phyloP scores from a whole-genome alignment of 2,113 vertebrate genomes.

The Lepisosteus oculatus region DNA sequence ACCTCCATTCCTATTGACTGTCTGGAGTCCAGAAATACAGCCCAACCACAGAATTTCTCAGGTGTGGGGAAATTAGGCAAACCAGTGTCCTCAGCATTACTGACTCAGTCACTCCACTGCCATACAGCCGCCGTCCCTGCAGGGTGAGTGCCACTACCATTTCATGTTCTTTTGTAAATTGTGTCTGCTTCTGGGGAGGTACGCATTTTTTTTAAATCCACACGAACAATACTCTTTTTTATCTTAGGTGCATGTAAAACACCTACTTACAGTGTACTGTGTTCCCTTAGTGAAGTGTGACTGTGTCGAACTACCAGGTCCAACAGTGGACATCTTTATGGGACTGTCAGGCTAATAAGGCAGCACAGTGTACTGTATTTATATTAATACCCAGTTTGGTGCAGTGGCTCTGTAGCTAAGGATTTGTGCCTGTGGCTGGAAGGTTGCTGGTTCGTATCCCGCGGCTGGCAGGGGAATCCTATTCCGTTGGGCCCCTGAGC shows the following conservation, averaged over 20 bases:
- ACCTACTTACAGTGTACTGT: background rate
- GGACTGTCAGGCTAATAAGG: no score
- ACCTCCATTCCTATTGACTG: slow-evolving; percentile 65
- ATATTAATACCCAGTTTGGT: background rate
- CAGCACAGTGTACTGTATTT: no score
- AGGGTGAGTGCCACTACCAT: slow-evolving; percentile 33
- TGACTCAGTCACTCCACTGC: background rate
- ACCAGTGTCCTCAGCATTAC: background rate
- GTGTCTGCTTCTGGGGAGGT: no score
- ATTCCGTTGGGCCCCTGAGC: no score
- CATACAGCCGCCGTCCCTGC: background rate
- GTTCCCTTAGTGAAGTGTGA: background rate
- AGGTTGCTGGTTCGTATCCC: no score
- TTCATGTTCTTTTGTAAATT: background rate
- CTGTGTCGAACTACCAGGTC: no score
- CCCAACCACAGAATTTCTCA: slow-evolving; percentile 1
- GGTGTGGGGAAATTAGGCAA: background rate
- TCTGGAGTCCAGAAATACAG: slow-evolving; percentile 64
- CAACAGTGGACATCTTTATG: no score
- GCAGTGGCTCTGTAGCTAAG: no score
- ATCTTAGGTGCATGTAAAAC: background rate
- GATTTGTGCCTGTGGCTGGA: no score
- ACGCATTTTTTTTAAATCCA: background rate
- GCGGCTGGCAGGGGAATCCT: no score
- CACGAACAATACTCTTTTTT: background rate